phyloP scores from a whole-genome alignment of 2,888 invertebrate species.

The Morpho helenor region DNA sequence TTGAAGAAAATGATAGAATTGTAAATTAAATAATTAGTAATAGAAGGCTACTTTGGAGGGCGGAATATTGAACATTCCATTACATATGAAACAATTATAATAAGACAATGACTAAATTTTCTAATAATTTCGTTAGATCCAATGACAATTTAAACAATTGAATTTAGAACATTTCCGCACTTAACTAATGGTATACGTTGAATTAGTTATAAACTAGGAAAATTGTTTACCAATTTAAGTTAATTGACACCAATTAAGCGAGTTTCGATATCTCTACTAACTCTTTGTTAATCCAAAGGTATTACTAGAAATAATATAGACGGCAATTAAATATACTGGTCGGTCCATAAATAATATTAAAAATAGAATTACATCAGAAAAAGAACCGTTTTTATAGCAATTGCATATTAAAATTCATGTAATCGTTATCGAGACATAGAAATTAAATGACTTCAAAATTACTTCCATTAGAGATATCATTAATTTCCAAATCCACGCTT shows the following conservation, averaged over 20 bases:
- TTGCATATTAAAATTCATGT: constrained; percentile 68
- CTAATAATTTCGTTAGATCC: not conserved
- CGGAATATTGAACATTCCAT: too few relatives aligned
- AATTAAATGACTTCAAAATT: constrained; percentile 62
- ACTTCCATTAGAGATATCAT: constrained; percentile 68
- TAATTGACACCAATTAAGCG: constrained; percentile 24
- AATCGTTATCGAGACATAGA: constrained; percentile 55
- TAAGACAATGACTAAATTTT: too few relatives aligned
- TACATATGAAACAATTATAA: too few relatives aligned
- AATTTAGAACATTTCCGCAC: not conserved
- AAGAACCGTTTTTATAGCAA: constrained; percentile 59
- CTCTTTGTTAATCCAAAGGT: constrained; percentile 21
- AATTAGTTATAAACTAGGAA: constrained; percentile 19
- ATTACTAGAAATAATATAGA: constrained; percentile 12
- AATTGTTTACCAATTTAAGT: constrained; percentile 27
- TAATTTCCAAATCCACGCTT: constrained; percentile 70
- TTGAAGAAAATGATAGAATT: too few relatives aligned
- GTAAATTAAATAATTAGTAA: too few relatives aligned
- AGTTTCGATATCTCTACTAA: constrained; percentile 22
- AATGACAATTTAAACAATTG: not conserved
- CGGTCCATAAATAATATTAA: constrained; percentile 18
- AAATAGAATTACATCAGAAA: constrained; percentile 30
- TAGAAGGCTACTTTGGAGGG: too few relatives aligned
- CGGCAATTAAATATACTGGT: constrained; percentile 14
- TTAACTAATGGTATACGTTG: constrained; percentile 5